Percentiles rank a stretch among this genome's conserved stretches.
These are phyloP conservation scores for Pterocles orientalis DNA, from an alignment of 2,113 vertebrate species.

Conservation along the genomic window DNA sequence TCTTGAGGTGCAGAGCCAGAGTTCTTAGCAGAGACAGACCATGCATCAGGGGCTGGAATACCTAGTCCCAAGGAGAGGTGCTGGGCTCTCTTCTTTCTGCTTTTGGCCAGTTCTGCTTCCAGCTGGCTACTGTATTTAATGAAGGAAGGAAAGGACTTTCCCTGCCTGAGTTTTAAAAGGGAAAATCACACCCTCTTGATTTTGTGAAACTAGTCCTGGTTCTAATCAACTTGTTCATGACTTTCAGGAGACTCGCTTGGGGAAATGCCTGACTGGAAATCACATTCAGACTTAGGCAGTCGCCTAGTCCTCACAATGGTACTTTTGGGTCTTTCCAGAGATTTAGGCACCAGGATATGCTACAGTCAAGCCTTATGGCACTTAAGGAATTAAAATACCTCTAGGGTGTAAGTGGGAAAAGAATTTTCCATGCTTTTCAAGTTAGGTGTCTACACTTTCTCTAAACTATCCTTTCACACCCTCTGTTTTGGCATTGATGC, in stretches of 20 bases:
- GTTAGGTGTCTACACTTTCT: not conserved
- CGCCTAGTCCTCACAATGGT: not conserved
- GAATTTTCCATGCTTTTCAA: not conserved
- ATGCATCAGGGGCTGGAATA: not conserved
- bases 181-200: not conserved
- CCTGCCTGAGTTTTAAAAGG: not conserved
- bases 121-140: not conserved
- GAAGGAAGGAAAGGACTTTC: not conserved
- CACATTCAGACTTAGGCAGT: not conserved
- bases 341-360: not conserved
- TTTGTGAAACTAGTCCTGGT: not conserved
- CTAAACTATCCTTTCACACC: not conserved
- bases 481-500: not conserved
- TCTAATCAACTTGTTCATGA: not conserved
- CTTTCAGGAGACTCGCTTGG: not conserved
- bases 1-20: not conserved
- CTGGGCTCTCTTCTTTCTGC: not conserved
- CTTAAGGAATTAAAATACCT: not conserved
- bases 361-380: not conserved
- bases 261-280: not conserved
- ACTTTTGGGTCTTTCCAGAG: not conserved
- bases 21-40: not conserved
- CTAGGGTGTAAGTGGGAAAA: not conserved
- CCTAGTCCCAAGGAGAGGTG: not conserved
- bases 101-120: not conserved